phyloP scores from a whole-genome alignment of 2,888 invertebrate species.

The Euplagia quadripunctaria region DNA sequence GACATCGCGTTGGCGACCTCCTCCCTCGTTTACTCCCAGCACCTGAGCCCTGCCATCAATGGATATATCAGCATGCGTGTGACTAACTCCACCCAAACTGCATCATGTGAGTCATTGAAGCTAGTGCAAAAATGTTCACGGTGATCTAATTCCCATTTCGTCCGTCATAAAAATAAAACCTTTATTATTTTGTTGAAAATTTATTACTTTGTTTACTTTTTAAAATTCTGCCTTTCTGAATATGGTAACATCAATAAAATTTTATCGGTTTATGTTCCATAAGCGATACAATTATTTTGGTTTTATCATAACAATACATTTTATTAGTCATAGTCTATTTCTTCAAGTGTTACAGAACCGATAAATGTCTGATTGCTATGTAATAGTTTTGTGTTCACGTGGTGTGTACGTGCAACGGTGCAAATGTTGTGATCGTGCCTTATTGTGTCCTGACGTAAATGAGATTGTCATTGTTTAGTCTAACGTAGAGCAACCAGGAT shows the following conservation, averaged over 20 bases:
- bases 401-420: background rate
- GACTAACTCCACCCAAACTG: constrained; percentile 49
- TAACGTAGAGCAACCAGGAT: background rate
- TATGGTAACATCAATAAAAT: constrained; percentile 2
- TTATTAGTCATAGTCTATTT: background rate
- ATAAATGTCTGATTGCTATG: constrained; percentile 32
- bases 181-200: constrained; percentile 19
- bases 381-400: constrained; percentile 27
- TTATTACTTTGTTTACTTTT: constrained; percentile 1
- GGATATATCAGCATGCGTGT: constrained; percentile 43
- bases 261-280: background rate
- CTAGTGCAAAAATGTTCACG: constrained; percentile 44
- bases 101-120: constrained; percentile 49
- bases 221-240: background rate
- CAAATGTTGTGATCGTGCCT: background rate
- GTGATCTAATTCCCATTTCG: constrained; percentile 56
- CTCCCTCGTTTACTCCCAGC: constrained; percentile 31
- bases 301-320: constrained; percentile 4
- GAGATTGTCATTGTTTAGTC: background rate
- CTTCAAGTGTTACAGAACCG: constrained; percentile 11
- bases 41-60: constrained; percentile 45
- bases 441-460: background rate
- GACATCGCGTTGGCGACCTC: constrained; percentile 8
- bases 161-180: constrained; percentile 21
- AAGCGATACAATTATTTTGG: background rate